Evolutionary conservation across 2,797 vertebrate species (phyloP), one percentile per base, ranked within the genome.

Genomic region (Tiaroga cobitis): DNA sequence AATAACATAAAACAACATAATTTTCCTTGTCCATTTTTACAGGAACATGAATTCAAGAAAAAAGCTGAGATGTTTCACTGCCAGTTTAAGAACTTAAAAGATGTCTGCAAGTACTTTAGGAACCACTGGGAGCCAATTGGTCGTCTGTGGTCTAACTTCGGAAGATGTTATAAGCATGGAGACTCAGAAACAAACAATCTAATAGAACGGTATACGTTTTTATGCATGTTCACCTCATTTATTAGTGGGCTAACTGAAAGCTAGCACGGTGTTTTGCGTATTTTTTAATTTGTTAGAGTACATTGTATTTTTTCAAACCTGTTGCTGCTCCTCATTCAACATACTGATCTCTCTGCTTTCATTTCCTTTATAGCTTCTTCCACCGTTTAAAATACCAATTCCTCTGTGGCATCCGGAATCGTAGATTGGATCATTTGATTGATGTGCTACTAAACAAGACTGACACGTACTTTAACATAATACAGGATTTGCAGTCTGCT

Each of bases 121-220:
- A 80, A 80, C 63, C 63, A 69, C 79, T 51, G 79, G 65, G n/a
- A 81, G 63, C n/a, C 26, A 34, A 81, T 68, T 69, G 43, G 63
- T 39, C 43, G n/a, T 81, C 65, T 81, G 19, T 81, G 63, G 79
- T 67, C 79, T 26, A 29, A 69, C 34, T 81, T 34, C 4, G 32
- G 65, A 37, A 77, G 74, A 34, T 80, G 61, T 29, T 80, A 51
- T 68, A 81, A 69, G 11, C 65, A 81, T 54, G 46, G 63, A 67
- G 41, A 51, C 41, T 80, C 79, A 51, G 79, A 81, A 49, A 81
- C 65, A 49, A 81, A 70, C 65, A 81, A 81, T 81, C 79, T 81
- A 34, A 68, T 68, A 69, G 39, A 46, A 80, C 18, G 26, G 68
- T 26, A 43, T 43, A 70, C 0, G 26, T 72, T 43, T 70, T 15